Percentiles rank a stretch among this genome's conserved stretches.
Evolutionary conservation across 2,888 invertebrate genomes (phyloP).

Genomic region (Caenorhabditis imperialis): DNA sequence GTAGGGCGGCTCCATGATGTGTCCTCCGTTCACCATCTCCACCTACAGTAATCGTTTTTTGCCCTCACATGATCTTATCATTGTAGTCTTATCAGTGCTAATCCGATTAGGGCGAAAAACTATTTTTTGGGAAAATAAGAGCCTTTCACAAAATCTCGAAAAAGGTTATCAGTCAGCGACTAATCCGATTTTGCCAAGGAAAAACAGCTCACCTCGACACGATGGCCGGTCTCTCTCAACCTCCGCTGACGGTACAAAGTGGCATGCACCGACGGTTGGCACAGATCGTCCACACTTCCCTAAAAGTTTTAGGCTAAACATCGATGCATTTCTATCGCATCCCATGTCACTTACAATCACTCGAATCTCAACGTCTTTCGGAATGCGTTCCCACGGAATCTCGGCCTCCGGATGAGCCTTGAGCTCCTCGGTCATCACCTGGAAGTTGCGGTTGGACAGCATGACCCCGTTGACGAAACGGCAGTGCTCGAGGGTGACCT

Average conservation of each 20-base stretch:
- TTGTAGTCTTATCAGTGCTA: too few relatives aligned
- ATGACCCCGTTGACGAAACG: conserved; percentile 48
- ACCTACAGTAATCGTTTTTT: too few relatives aligned
- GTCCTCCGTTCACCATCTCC: conserved; percentile 56
- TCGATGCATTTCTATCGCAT: too few relatives aligned
- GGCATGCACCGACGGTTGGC: conserved; percentile 49
- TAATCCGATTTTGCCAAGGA: too few relatives aligned
- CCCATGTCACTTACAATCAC: conserved; percentile 55
- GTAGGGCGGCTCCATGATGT: conserved; percentile 64
- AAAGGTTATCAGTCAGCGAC: too few relatives aligned
- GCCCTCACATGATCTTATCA: too few relatives aligned
- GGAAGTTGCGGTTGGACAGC: conserved; percentile 38
- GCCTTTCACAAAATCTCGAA: too few relatives aligned
- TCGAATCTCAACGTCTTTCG: conserved; percentile 46
- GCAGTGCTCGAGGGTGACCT: conserved; percentile 42
- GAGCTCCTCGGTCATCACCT: conserved; percentile 31
- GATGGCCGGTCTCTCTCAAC: conserved; percentile 49
- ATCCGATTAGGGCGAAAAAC: too few relatives aligned
- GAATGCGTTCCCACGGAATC: conserved; percentile 45
- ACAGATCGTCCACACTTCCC: conserved; percentile 59
- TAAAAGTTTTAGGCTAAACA: conserved; percentile 10
- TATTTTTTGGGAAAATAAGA: too few relatives aligned
- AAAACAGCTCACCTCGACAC: conserved; percentile 48
- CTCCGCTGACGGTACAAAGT: conserved; percentile 24
- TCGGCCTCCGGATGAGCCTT: conserved; percentile 42